Evolutionary conservation across 2,888 invertebrate genomes (phyloP).

Genomic region (Peribatodes rhomboidaria): DNA sequence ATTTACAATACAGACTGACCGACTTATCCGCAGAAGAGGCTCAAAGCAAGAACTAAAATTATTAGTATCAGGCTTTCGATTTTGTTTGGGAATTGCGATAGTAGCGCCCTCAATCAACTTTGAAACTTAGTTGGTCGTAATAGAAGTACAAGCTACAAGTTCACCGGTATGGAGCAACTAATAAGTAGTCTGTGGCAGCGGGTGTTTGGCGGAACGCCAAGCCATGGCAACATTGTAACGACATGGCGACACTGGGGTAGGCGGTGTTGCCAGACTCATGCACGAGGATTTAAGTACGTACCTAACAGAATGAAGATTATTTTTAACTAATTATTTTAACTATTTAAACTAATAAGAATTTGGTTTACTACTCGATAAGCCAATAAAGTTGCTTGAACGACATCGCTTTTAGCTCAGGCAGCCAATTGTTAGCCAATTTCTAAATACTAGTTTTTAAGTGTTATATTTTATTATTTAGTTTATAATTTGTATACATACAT

Average conservation of each 20-base stretch:
- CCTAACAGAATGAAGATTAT: background rate
- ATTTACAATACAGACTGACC: background rate
- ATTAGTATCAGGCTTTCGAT: too few species aligned
- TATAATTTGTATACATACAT: too few species aligned
- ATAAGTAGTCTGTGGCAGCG: constrained; percentile 16
- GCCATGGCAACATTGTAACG: constrained; percentile 20
- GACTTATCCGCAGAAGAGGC: too few species aligned
- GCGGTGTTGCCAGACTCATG: constrained; percentile 2
- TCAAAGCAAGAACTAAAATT: background rate
- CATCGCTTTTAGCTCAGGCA: too few species aligned
- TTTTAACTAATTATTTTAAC: background rate
- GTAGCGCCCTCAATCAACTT: background rate
- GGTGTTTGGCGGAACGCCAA: constrained; percentile 20
- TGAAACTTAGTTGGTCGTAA: background rate
- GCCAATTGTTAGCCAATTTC: too few species aligned
- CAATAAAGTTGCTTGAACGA: too few species aligned
- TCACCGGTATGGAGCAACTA: constrained; percentile 8
- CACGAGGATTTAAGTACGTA: constrained; percentile 4
- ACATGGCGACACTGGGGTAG: constrained; percentile 22
- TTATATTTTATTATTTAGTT: too few species aligned
- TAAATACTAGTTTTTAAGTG: too few species aligned
- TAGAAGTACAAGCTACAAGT: constrained; percentile 3
- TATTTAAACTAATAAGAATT: background rate
- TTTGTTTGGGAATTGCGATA: background rate
- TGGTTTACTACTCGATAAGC: too few species aligned